These are phyloP conservation scores for Oncopeltus fasciatus DNA, from an alignment of 1,140 invertebrate species.

Conservation along the genomic window DNA sequence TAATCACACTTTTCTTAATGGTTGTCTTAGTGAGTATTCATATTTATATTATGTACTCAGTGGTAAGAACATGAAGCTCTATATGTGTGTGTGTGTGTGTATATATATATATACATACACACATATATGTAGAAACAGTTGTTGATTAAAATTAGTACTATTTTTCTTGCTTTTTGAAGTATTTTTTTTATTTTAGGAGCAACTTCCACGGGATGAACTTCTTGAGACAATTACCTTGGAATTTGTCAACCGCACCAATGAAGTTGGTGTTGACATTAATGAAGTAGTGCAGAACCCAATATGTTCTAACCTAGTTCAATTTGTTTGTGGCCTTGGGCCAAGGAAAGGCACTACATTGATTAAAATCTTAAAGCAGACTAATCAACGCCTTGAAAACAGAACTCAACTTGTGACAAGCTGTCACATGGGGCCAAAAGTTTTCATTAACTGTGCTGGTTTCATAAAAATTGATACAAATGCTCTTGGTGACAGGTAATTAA, in stretches of 20 bases:
- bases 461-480: slow-evolving; percentile 96
- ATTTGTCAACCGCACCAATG: slow-evolving; percentile 85
- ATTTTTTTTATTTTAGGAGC: slow-evolving; percentile 43
- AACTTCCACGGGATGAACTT: slow-evolving; percentile 70
- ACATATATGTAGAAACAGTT: not conserved
- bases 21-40: too few species aligned
- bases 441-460: slow-evolving; percentile 98
- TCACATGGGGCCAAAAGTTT: slow-evolving; percentile 96
- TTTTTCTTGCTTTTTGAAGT: not conserved
- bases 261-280: slow-evolving; percentile 98
- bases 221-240: slow-evolving; percentile 73
- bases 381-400: slow-evolving; percentile 83
- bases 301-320: slow-evolving; percentile 84
- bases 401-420: slow-evolving; percentile 88
- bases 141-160: not conserved
- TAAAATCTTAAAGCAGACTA: slow-evolving; percentile 83
- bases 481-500: slow-evolving; percentile 50
- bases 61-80: too few species aligned
- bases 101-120: not conserved
- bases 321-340: slow-evolving; percentile 92
- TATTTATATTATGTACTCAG: too few species aligned
- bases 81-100: not conserved
- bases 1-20: too few species aligned
- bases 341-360: slow-evolving; percentile 83
- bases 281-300: slow-evolving; percentile 75